These are phyloP conservation scores for Busseola fusca DNA, from an alignment of 2,888 invertebrate genomes.

Conservation along the genomic window DNA sequence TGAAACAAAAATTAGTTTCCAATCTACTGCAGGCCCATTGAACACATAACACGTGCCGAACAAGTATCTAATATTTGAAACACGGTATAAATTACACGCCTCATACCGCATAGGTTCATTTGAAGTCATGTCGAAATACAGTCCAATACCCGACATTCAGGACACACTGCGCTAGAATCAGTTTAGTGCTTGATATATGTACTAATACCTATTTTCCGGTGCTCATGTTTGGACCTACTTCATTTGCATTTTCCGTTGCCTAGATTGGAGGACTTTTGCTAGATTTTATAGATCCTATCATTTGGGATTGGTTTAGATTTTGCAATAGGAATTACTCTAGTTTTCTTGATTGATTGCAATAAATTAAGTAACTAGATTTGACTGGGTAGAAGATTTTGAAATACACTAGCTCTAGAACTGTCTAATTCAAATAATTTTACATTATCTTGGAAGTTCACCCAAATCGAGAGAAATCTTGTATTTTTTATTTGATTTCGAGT, in stretches of 20 bases:
- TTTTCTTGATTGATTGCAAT: constrained; percentile 19
- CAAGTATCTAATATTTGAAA: constrained; percentile 10
- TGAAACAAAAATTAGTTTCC: not conserved
- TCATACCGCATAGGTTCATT: constrained; percentile 30
- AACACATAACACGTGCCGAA: constrained; percentile 6
- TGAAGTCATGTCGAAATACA: constrained; percentile 34
- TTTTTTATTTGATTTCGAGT: too few species aligned
- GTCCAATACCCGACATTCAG: constrained; percentile 3
- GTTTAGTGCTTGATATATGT: constrained; percentile 21
- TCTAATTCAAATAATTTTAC: not conserved
- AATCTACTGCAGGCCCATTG: constrained; percentile 5
- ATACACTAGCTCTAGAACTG: not conserved
- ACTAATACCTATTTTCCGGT: constrained; percentile 49
- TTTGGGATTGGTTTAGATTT: constrained; percentile 10
- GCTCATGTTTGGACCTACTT: constrained; percentile 1
- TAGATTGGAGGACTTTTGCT: constrained; percentile 22
- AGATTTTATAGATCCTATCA: constrained; percentile 23
- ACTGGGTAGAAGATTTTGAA: not conserved
- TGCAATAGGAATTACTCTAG: not conserved
- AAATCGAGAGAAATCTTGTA: not conserved
- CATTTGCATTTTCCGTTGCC: constrained; percentile 46
- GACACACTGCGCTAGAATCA: constrained; percentile 36
- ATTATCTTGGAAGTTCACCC: not conserved
- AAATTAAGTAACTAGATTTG: not conserved
- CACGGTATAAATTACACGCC: constrained; percentile 33